Evolutionary conservation across 2,113 vertebrate genomes (phyloP).

Genomic region (Dolichallabes microphthalmus): DNA sequence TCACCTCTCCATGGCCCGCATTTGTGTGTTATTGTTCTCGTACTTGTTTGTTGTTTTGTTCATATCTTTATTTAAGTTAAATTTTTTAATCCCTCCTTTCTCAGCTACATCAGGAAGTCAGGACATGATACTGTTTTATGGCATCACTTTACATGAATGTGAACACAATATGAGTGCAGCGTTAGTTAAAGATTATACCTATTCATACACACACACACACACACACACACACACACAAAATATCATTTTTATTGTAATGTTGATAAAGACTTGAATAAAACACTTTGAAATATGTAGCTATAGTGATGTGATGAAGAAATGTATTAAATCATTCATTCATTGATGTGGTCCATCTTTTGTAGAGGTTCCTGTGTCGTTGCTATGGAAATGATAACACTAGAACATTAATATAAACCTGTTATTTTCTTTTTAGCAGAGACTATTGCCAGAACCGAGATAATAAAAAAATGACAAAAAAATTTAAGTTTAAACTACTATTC

Average conservation of each 20-base stretch:
- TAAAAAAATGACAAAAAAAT: too few species aligned
- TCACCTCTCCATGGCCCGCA: constrained; percentile 23
- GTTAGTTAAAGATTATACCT: background rate
- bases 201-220: background rate
- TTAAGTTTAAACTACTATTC: too few species aligned
- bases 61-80: background rate
- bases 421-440: too few species aligned
- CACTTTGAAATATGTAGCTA: background rate
- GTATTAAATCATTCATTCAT: too few species aligned
- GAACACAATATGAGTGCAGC: background rate
- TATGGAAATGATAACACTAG: too few species aligned
- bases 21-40: constrained; percentile 25
- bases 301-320: background rate
- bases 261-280: background rate
- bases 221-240: background rate
- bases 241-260: background rate
- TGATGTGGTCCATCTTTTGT: background rate
- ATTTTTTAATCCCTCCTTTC: background rate
- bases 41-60: constrained; percentile 10
- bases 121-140: background rate
- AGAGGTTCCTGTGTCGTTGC: background rate
- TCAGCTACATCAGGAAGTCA: background rate
- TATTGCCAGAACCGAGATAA: too few species aligned
- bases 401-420: too few species aligned
- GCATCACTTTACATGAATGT: background rate